Evolutionary conservation across 2,113 vertebrate genomes (phyloP).

Genomic region (Macaca fascicularis): T2T-MFA8v1.1 NC_088395.1:8478001-8478500

Average conservation of each 20-base stretch:
- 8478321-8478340: accelerated
- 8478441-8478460: accelerated
- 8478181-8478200: not conserved
- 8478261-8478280: not conserved
- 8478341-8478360: no score
- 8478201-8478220: not conserved
- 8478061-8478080: not conserved
- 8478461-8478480: not conserved
- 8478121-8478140: not conserved
- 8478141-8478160: not conserved
- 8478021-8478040: not conserved
- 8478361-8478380: no score
- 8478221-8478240: not conserved
- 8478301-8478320: not conserved
- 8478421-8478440: not conserved
- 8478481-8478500: not conserved
- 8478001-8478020: not conserved
- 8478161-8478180: not conserved
- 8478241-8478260: not conserved
- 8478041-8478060: not conserved
- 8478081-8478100: not conserved
- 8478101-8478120: not conserved
- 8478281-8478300: no score
- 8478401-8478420: not conserved
- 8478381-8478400: not conserved